A percentile compares a stretch with the other conserved stretches of the same genome.
Evolutionary conservation across 1,140 invertebrate species (phyloP).

Genomic region (Sycobia sp.): DNA sequence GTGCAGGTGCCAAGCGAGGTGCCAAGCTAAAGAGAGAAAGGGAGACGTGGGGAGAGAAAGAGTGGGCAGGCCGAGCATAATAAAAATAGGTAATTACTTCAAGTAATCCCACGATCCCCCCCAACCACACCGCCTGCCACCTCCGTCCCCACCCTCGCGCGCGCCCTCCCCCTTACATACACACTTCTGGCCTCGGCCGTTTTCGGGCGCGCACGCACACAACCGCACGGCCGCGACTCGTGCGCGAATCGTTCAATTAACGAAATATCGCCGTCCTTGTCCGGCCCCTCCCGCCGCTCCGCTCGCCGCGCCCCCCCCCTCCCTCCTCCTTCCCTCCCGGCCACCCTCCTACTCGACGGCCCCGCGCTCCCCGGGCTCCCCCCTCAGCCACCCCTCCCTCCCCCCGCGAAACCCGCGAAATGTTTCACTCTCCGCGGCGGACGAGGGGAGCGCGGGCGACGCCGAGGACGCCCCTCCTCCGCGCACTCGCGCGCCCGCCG

Average conservation of each 20-base stretch:
- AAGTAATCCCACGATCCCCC: slow-evolving; percentile 52
- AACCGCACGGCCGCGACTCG: not conserved
- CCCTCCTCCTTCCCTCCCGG: not conserved
- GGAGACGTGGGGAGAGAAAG: slow-evolving; percentile 16
- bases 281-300: not conserved
- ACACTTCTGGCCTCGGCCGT: not conserved
- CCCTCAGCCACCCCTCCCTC: not conserved
- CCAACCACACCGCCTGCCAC: not conserved
- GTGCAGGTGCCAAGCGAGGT: not conserved
- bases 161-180: slow-evolving; percentile 6
- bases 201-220: not conserved
- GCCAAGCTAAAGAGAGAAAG: slow-evolving; percentile 31
- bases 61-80: slow-evolving; percentile 52
- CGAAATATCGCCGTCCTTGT: slow-evolving; percentile 46
- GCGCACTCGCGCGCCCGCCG: slow-evolving; percentile 30
- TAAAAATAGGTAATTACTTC: slow-evolving; percentile 62
- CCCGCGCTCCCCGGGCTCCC: not conserved
- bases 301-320: not conserved
- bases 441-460: not conserved
- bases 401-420: slow-evolving; percentile 14
- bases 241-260: slow-evolving; percentile 58
- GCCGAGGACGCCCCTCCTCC: slow-evolving; percentile 21
- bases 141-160: not conserved
- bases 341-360: not conserved
- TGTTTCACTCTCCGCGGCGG: slow-evolving; percentile 1